A percentile compares a stretch with the other conserved stretches of the same genome.
phyloP scores from a whole-genome alignment of 1,140 invertebrate genomes.

The Cyclina sinensis region DNA sequence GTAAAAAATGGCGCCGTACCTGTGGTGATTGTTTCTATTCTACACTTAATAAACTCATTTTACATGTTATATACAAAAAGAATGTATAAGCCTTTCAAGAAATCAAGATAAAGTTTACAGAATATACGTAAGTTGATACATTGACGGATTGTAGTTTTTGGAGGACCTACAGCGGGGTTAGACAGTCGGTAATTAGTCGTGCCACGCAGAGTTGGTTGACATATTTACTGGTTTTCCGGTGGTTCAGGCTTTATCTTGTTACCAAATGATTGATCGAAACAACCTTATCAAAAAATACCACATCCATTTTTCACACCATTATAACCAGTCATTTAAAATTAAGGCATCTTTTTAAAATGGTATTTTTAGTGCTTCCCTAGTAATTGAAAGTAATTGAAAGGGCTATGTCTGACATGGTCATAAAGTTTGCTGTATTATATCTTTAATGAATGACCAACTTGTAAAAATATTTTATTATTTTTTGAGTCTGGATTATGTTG shows the following conservation, averaged over 20 bases:
- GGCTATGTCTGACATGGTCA: too few species aligned
- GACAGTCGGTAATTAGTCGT: slow-evolving; percentile 29
- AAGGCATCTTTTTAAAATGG: not conserved
- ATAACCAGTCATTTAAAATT: not conserved
- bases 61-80: not conserved
- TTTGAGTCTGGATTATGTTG: too few species aligned
- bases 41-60: not conserved
- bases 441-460: too few species aligned
- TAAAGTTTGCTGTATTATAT: too few species aligned
- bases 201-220: slow-evolving; percentile 41
- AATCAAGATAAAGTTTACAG: slow-evolving; percentile 52
- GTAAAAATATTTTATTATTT: too few species aligned
- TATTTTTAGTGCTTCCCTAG: too few species aligned
- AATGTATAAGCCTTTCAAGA: not conserved
- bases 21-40: too few species aligned
- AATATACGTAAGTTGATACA: slow-evolving; percentile 44
- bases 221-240: slow-evolving; percentile 24
- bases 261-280: slow-evolving; percentile 33
- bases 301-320: not conserved
- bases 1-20: too few species aligned
- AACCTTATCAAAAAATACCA: not conserved
- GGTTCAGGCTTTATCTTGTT: slow-evolving; percentile 27
- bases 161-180: slow-evolving; percentile 33
- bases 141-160: not conserved
- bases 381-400: too few species aligned